Conservation (phyloP, 2,113 vertebrate genomes). For the Calcarius ornatus region DNA sequence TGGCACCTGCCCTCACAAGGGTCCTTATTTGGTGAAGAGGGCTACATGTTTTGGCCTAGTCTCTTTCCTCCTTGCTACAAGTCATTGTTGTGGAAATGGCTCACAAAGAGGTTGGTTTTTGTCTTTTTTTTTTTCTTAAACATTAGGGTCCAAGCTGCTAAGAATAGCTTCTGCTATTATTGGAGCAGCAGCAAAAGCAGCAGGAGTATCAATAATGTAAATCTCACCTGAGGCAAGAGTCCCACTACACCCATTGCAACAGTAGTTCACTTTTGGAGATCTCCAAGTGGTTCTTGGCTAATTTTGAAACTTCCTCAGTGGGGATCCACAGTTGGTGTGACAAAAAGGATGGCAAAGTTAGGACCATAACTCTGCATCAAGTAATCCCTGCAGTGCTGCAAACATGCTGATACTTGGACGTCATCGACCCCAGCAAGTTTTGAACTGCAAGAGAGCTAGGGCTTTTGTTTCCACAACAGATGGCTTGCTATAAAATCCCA, state of each 20-base stretch:
- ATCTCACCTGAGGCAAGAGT: neutral
- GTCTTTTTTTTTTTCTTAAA: neutral
- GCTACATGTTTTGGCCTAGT: slow-evolving; percentile 36
- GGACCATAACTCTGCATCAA: neutral
- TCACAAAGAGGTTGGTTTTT: neutral
- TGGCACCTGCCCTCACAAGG: neutral
- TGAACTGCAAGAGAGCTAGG: neutral
- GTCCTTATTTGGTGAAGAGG: slow-evolving; percentile 59
- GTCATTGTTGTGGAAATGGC: slow-evolving; percentile 56
- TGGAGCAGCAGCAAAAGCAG: slow-evolving; percentile 7
- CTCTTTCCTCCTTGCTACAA: slow-evolving; percentile 41
- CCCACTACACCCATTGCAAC: neutral
- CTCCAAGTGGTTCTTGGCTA: neutral
- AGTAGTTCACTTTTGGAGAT: slow-evolving; percentile 1
- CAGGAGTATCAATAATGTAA: neutral
- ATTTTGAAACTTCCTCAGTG: neutral
- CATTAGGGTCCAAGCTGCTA: neutral
- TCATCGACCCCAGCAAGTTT: neutral
- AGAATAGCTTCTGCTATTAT: slow-evolving; percentile 36
- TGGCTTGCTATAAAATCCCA: neutral
- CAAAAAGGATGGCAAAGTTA: neutral
- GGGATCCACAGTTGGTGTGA: neutral
- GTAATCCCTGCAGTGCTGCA: neutral
- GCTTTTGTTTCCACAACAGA: neutral
- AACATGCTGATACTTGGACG: neutral